Conservation (phyloP, 2,113 vertebrate genomes). For the Nannospalax galili region DNA sequence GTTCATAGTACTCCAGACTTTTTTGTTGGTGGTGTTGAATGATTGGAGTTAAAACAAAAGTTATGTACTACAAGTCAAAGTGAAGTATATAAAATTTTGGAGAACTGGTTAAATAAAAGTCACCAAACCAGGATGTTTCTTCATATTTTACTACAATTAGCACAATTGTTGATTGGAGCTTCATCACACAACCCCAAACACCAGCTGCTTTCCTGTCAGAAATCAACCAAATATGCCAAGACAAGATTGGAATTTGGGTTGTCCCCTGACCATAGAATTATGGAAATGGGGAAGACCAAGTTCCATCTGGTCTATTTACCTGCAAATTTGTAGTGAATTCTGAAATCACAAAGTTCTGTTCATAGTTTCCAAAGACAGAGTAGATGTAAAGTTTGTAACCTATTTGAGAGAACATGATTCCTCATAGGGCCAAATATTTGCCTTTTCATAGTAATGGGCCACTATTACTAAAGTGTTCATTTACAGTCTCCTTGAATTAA, state of each 20-base stretch:
- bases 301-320: slow-evolving; percentile 54
- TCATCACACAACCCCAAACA: slow-evolving; percentile 66
- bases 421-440: neutral
- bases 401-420: neutral
- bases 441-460: neutral
- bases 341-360: slow-evolving; percentile 27
- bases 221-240: slow-evolving; percentile 59
- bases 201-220: slow-evolving; percentile 70
- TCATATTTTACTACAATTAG: slow-evolving; percentile 60
- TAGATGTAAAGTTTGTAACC: neutral
- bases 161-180: slow-evolving; percentile 52
- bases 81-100: neutral
- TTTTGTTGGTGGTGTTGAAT: neutral
- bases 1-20: neutral
- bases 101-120: slow-evolving; percentile 30
- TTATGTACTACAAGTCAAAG: neutral
- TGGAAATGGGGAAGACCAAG: slow-evolving; percentile 6
- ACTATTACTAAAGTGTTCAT: neutral
- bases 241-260: slow-evolving; percentile 50
- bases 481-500: neutral
- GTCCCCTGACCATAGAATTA: slow-evolving; percentile 28
- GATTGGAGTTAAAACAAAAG: neutral
- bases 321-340: slow-evolving; percentile 20
- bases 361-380: slow-evolving; percentile 27
- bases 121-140: slow-evolving; percentile 37